Base-by-base conservation (phyloP, 1,140 invertebrate genomes). In the Coptotermes formosanus region DNA sequence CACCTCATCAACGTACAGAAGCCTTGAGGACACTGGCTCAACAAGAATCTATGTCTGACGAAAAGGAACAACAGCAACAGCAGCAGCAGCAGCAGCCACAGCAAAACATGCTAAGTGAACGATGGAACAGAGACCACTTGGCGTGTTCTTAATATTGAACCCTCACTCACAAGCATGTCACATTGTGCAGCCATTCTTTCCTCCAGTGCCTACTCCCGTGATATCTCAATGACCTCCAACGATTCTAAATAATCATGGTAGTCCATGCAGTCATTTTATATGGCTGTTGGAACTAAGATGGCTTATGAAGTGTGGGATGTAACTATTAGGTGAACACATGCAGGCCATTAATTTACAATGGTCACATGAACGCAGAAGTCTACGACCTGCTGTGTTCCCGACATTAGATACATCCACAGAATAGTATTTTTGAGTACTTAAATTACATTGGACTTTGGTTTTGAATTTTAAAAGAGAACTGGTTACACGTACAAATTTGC, bases 11-110 rank as follows among this genome's bases (percentile, higher is more conserved):
- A 90, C 93, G 96, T 55, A 92, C 94, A 45, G 96, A 97, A 89
- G 92, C 97, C 6, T 92, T 96, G 81, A 92, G 94, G 87, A 95
- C 95, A 69, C 91, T 98, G 23, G 93, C 95, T 11, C 96, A 95
- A 86, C 88, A 95, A 86, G 94, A 95, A 86, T 30, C 83, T 25
- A 52, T 84, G 16, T 52, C 45, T 2, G 11, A 48, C 0, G 25
- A 45, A 14, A 21, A 83, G 30, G 30, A 48, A n/a, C 83, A 45
- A 16, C 38, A 82, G 32, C 83, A 83, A 14, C 43, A 83, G 21
- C 83, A 43, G n/a, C 43, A 30, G 25, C 43, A 30, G 6, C 82
- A 45, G n/a, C 44, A 84, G n/a, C n/a, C n/a, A n/a, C n/a, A n/a
- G 55, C 52, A n/a, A 38, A 83, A 23, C 23, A 45, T 11, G 19